phyloP scores from a whole-genome alignment of 2,113 vertebrate genomes.

The Cyrtonyx montezumae region DNA sequence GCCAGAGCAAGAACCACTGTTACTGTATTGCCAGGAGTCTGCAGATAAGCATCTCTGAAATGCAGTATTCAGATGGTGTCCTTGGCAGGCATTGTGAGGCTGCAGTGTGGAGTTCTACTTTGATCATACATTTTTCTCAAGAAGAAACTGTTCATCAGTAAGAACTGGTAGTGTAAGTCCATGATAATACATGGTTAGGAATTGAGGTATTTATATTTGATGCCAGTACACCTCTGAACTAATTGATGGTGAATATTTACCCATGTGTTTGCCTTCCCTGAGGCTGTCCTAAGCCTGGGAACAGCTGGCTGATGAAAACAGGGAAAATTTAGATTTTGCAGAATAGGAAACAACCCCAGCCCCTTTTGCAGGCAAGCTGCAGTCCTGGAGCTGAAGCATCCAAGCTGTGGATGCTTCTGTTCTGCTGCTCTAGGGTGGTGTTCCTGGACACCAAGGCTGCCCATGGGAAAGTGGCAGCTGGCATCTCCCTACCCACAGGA shows the following conservation, averaged over 20 bases:
- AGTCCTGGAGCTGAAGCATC: neutral
- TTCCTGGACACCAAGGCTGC: neutral
- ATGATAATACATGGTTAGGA: neutral
- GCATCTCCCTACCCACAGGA: neutral
- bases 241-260: neutral
- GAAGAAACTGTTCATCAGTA: neutral
- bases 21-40: neutral
- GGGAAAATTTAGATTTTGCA: neutral
- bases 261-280: neutral
- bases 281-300: neutral
- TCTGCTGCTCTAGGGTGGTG: neutral
- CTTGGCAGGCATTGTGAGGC: neutral
- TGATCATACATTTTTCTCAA: neutral
- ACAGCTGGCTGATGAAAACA: neutral
- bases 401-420: accelerated
- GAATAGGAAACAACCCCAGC: neutral
- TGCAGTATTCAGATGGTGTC: neutral
- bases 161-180: neutral
- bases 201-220: neutral
- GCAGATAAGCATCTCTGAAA: neutral
- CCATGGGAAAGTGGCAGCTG: neutral
- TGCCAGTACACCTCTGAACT: neutral
- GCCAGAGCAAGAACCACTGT: neutral
- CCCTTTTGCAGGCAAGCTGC: accelerated
- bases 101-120: neutral